Percentiles rank a stretch among this genome's conserved stretches.
phyloP scores from a whole-genome alignment of 2,113 vertebrate species.

The Heliornis fulica region DNA sequence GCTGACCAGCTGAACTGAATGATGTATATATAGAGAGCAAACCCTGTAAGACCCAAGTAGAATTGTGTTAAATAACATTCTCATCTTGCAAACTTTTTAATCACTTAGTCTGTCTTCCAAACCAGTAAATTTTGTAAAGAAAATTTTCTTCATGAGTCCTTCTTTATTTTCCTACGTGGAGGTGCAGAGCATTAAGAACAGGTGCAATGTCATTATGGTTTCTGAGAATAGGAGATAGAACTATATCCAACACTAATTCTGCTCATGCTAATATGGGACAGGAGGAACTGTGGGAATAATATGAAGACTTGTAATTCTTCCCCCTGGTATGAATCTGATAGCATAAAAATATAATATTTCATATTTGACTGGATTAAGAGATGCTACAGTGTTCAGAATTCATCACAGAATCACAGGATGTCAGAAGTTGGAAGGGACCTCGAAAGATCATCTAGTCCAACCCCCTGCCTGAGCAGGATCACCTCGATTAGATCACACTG shows the following conservation, averaged over 20 bases:
- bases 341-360: neutral
- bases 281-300: neutral
- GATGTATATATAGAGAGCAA: neutral
- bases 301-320: neutral
- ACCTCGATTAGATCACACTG: no score
- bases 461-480: no score
- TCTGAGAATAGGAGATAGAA: neutral
- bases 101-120: neutral
- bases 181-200: neutral
- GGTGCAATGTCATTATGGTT: neutral
- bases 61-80: neutral
- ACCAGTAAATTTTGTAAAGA: neutral
- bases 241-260: neutral
- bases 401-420: no score
- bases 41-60: neutral
- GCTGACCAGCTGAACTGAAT: neutral
- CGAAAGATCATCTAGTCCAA: no score
- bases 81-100: neutral
- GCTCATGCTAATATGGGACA: neutral
- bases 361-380: neutral
- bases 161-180: neutral
- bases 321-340: neutral
- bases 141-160: neutral
- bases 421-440: no score
- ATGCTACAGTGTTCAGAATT: fast-evolving